phyloP scores from a whole-genome alignment of 2,888 invertebrate species.

The Drosophila mulleri region DNA sequence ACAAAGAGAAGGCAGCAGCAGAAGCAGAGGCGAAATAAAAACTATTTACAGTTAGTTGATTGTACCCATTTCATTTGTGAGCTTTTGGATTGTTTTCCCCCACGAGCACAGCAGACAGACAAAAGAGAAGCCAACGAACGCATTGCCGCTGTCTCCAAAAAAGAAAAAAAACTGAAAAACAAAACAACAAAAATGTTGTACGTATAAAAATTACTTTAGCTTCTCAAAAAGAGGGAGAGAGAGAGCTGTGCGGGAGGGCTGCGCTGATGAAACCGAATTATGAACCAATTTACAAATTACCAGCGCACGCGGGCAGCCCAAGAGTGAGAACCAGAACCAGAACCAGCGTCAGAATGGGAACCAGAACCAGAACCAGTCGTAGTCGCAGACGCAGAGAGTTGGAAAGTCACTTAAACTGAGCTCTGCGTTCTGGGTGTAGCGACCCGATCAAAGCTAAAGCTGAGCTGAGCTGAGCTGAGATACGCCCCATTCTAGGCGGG shows the following conservation, averaged over 20 bases:
- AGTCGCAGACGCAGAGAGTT: slow-evolving; percentile 6
- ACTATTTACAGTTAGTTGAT: slow-evolving; percentile 80
- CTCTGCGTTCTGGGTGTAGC: slow-evolving; percentile 9
- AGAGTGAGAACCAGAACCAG: slow-evolving; percentile 18
- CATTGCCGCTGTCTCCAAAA: slow-evolving; percentile 66
- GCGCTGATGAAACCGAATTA: slow-evolving; percentile 74
- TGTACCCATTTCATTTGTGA: slow-evolving; percentile 80
- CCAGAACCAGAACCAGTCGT: background rate
- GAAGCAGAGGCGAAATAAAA: slow-evolving; percentile 55
- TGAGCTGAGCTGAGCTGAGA: slow-evolving; percentile 21
- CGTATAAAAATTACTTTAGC: slow-evolving; percentile 33
- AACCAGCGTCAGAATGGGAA: slow-evolving; percentile 1
- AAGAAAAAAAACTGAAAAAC: slow-evolving; percentile 27
- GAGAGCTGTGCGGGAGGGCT: slow-evolving; percentile 44
- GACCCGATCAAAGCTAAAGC: slow-evolving; percentile 14
- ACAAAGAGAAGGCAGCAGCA: slow-evolving; percentile 26
- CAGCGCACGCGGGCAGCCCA: slow-evolving; percentile 51
- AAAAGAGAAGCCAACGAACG: slow-evolving; percentile 81
- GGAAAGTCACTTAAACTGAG: slow-evolving; percentile 16
- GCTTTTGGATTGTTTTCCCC: slow-evolving; percentile 76
- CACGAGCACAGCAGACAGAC: slow-evolving; percentile 51
- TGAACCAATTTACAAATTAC: slow-evolving; percentile 82
- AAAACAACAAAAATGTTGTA: slow-evolving; percentile 21
- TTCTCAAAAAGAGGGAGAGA: slow-evolving; percentile 2
- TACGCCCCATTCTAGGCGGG: slow-evolving; percentile 58